These are phyloP conservation scores for Lampropteryx suffumata DNA, from an alignment of 2,888 invertebrate species.

Conservation along the genomic window DNA sequence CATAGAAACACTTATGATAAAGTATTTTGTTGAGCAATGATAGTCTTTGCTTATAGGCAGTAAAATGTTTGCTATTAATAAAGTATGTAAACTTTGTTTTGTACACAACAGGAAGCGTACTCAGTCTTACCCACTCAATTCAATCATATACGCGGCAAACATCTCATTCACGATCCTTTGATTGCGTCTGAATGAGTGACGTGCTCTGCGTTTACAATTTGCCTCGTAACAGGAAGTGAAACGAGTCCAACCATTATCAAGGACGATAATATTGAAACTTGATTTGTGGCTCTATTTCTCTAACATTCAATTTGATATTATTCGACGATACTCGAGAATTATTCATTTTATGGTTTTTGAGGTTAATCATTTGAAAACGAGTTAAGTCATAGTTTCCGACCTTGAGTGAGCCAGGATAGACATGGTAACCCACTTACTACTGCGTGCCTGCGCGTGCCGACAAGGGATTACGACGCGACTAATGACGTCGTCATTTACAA, in stretches of 20 bases:
- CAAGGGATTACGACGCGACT: conserved; percentile 59
- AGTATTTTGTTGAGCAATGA: not conserved
- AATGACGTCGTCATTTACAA: conserved; percentile 53
- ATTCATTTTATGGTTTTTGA: conserved; percentile 3
- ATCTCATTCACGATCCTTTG: conserved; percentile 79
- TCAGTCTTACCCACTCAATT: conserved; percentile 42
- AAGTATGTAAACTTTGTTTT: conserved; percentile 17
- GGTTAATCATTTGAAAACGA: conserved; percentile 5
- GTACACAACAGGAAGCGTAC: conserved; percentile 64
- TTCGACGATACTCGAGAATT: conserved; percentile 1
- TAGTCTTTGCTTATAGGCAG: not conserved
- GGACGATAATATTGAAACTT: conserved; percentile 69
- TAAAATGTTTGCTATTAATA: not conserved
- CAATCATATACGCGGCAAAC: conserved; percentile 62
- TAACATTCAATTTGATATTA: conserved; percentile 27
- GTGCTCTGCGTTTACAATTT: conserved; percentile 74
- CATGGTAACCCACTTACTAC: conserved; percentile 70
- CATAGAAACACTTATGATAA: conserved; percentile 4
- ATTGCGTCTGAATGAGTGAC: conserved; percentile 79
- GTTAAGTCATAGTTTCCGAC: conserved; percentile 52
- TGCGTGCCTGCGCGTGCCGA: conserved; percentile 68
- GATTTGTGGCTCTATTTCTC: conserved; percentile 50
- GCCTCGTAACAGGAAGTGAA: conserved; percentile 73
- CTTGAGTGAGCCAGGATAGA: conserved; percentile 61
- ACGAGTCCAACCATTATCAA: conserved; percentile 73